These are phyloP conservation scores for Timandra comae DNA, from an alignment of 2,888 invertebrate species.

Conservation along the genomic window DNA sequence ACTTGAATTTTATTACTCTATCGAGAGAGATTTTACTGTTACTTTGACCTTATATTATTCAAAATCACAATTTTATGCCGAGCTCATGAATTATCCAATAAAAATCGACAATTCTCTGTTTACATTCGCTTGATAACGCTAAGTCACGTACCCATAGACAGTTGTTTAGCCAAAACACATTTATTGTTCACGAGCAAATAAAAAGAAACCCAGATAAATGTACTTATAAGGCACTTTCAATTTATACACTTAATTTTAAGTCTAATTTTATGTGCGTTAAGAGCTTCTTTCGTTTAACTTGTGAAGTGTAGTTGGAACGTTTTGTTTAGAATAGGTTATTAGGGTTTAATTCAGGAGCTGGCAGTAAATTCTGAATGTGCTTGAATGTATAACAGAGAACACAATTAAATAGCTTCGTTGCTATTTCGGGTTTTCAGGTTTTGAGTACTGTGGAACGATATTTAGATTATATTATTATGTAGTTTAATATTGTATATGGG, in stretches of 20 bases:
- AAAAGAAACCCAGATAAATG: slow-evolving; percentile 52
- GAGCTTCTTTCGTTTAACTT: slow-evolving; percentile 23
- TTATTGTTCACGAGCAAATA: slow-evolving; percentile 64
- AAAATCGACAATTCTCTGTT: slow-evolving; percentile 45
- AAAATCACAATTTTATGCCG: slow-evolving; percentile 37
- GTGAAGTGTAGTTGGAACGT: slow-evolving; percentile 21
- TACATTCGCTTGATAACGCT: slow-evolving; percentile 46
- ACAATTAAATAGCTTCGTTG: slow-evolving; percentile 44
- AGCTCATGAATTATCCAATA: slow-evolving; percentile 49
- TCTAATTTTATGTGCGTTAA: slow-evolving; percentile 18
- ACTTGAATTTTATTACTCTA: slow-evolving; percentile 32
- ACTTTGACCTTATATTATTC: slow-evolving; percentile 38
- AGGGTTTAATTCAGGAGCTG: slow-evolving; percentile 56
- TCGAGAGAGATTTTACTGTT: slow-evolving; percentile 24
- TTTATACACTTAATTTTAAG: slow-evolving; percentile 4
- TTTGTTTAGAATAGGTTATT: slow-evolving; percentile 33
- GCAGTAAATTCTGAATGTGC: slow-evolving; percentile 56
- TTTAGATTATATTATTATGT: not conserved
- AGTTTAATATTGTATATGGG: no score
- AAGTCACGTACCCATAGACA: slow-evolving; percentile 49
- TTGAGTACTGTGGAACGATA: slow-evolving; percentile 6
- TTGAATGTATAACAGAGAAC: slow-evolving; percentile 43
- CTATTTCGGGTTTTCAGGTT: slow-evolving; percentile 32
- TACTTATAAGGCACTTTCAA: slow-evolving; percentile 28
- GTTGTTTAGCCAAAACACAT: slow-evolving; percentile 52